phyloP scores from a whole-genome alignment of 2,113 vertebrate species.

The Carlito syrichta region DNA sequence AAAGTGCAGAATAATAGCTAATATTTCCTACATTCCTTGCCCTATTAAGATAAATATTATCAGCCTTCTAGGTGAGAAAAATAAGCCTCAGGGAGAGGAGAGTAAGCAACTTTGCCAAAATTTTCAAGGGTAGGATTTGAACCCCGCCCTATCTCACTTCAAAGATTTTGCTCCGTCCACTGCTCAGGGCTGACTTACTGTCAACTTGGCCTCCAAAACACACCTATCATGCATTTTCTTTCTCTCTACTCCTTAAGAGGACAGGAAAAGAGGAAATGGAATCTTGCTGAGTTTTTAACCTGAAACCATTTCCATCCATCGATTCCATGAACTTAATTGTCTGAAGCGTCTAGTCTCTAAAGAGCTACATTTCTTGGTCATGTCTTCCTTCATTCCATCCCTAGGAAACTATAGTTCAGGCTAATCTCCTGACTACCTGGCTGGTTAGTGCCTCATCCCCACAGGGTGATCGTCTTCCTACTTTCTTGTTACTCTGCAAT shows the following conservation, averaged over 20 bases:
- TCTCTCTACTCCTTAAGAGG: neutral
- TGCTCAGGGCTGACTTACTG: neutral
- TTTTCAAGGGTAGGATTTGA: neutral
- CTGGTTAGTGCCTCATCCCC: neutral
- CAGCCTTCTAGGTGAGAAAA: neutral
- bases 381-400: neutral
- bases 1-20: constrained; percentile 17
- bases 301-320: neutral
- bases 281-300: neutral
- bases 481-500: neutral
- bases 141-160: neutral
- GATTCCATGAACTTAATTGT: neutral
- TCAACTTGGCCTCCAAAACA: neutral
- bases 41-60: neutral
- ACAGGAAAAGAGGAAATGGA: neutral
- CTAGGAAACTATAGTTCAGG: neutral
- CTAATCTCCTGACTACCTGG: neutral
- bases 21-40: neutral
- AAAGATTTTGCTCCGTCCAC: neutral
- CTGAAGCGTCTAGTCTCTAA: neutral
- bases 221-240: neutral
- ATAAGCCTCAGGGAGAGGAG: neutral
- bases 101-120: neutral
- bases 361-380: neutral
- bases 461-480: neutral